Base-by-base conservation (phyloP, 2,888 invertebrate species). In the Sceliomorpha sp. region DNA sequence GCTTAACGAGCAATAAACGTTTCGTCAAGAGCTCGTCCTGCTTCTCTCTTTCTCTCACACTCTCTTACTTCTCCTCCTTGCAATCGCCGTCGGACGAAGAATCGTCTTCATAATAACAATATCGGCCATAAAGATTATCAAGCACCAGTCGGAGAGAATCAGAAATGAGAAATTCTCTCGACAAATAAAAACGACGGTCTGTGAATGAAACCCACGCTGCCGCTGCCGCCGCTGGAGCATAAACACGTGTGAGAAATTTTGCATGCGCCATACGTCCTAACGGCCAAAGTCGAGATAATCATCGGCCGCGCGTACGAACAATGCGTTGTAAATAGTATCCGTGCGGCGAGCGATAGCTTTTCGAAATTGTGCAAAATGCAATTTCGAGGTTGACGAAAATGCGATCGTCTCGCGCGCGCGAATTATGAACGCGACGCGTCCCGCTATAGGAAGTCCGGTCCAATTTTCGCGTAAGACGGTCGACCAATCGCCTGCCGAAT, bases 1-100 rank as follows among this genome's bases (percentile, higher is more conserved):
- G 17, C 40, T 53, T 55, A 36, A 29, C 31, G 32, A 45, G 68
- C 62, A 42, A 51, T 68, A 62, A 56, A 60, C 48, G 12, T 31
- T 59, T 36, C 44, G 62, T 68, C 48, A 60, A 60, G 45, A 50
- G 47, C 40, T 47, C 48, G 34, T 47, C 36, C 32, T 32, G 42
- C 24, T n/a, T n/a, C n/a, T 1, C 1, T 2, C n/a, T n/a, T n/a
- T n/a, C n/a, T n/a, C n/a, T n/a, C n/a, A n/a, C n/a, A n/a, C n/a
- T n/a, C n/a, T n/a, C n/a, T n/a, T n/a, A n/a, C n/a, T n/a, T n/a
- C n/a, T n/a, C n/a, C n/a, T n/a, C n/a, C n/a, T n/a, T n/a, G n/a
- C 20, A 20, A 4, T 20, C 20, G 3, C 20, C 20, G 20, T 5
- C 20, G 20, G 20, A 2, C 20, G 5, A 20, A 20, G 20, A 20